Conservation (phyloP, 1,140 invertebrate genomes). For the Psilanteris sp. region DNA sequence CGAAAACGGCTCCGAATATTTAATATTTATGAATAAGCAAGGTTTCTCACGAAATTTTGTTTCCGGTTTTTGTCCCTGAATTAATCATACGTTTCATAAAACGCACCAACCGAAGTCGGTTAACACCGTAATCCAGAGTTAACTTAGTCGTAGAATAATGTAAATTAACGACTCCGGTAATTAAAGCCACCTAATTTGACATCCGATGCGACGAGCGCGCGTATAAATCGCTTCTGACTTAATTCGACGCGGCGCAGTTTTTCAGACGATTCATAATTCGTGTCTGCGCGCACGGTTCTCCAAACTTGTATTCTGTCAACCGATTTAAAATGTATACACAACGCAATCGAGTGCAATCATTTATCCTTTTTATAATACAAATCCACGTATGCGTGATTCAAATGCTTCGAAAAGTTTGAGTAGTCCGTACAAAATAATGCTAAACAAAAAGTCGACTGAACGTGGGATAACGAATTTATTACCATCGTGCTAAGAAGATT, state of each 20-base stretch:
- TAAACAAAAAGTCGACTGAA: constrained; percentile 45
- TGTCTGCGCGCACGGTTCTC: neutral
- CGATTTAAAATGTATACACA: constrained; percentile 32
- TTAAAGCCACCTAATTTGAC: constrained; percentile 32
- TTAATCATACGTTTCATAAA: constrained; percentile 1
- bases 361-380: constrained; percentile 55
- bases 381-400: constrained; percentile 53
- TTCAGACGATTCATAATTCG: constrained; percentile 36
- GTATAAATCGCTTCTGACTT: constrained; percentile 31
- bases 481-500: constrained; percentile 61
- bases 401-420: constrained; percentile 49
- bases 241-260: constrained; percentile 6
- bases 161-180: constrained; percentile 3
- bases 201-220: neutral
- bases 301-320: constrained; percentile 38
- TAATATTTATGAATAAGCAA: constrained; percentile 11
- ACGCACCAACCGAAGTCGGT: neutral
- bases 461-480: constrained; percentile 63
- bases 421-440: constrained; percentile 42
- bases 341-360: constrained; percentile 50
- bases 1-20: neutral
- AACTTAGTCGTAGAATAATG: neutral
- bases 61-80: constrained; percentile 1
- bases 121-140: constrained; percentile 20
- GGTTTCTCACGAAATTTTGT: constrained; percentile 13